Evolutionary conservation across 1,140 invertebrate species (phyloP).

Genomic region (Drosophila orena): DNA sequence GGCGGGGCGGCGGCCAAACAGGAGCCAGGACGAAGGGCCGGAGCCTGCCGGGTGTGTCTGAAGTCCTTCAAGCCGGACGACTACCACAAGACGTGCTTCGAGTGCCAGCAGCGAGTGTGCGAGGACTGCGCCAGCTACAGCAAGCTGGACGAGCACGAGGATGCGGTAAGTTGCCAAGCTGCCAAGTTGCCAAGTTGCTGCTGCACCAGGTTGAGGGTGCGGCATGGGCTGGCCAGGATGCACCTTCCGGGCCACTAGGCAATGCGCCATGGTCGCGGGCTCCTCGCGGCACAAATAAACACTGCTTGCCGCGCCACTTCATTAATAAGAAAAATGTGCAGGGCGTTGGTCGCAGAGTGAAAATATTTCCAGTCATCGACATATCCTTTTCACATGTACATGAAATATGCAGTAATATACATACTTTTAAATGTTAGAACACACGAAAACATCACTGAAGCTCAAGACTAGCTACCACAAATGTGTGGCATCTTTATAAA

Average conservation of each 20-base stretch:
- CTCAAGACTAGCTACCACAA: too few relatives aligned
- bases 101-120: slow-evolving; percentile 95
- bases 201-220: neutral
- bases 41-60: slow-evolving; percentile 93
- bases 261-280: slow-evolving; percentile 45
- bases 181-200: too few relatives aligned
- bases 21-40: slow-evolving; percentile 89
- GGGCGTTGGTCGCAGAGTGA: neutral
- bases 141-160: slow-evolving; percentile 91
- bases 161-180: slow-evolving; percentile 87
- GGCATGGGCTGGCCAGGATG: slow-evolving; percentile 1
- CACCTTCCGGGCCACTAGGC: slow-evolving; percentile 67
- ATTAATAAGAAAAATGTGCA: slow-evolving; percentile 61
- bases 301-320: slow-evolving; percentile 58
- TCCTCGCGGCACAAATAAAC: slow-evolving; percentile 54
- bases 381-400: neutral
- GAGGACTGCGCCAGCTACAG: slow-evolving; percentile 96
- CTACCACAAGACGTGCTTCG: slow-evolving; percentile 92
- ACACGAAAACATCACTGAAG: too few relatives aligned
- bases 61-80: slow-evolving; percentile 94
- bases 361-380: neutral
- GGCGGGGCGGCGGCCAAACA: slow-evolving; percentile 86
- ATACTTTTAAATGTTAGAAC: neutral
- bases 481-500: too few relatives aligned
- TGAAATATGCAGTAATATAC: too few relatives aligned